These are phyloP conservation scores for Pseudotriccus pelzelni DNA, from an alignment of 2,797 vertebrate species.

Conservation along the genomic window DNA sequence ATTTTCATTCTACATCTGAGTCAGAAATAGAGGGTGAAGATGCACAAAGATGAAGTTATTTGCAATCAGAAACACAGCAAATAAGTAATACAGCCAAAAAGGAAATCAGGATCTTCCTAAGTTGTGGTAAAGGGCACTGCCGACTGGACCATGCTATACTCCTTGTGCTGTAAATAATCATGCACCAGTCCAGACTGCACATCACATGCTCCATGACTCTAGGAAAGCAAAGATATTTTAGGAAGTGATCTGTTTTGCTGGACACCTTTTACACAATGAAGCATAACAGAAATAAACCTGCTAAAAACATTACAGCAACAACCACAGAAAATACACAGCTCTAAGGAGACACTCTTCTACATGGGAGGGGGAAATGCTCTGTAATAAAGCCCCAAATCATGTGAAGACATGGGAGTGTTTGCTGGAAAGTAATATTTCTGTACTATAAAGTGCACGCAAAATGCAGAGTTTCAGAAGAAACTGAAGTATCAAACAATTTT, in stretches of 20 bases:
- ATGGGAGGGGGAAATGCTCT: neutral
- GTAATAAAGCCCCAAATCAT: neutral
- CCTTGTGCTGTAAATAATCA: neutral
- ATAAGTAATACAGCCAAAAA: neutral
- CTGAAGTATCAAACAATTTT: neutral
- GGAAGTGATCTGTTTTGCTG: neutral
- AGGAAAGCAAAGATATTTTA: neutral
- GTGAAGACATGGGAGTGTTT: neutral
- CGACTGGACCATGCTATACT: rapidly evolving
- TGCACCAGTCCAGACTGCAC: neutral
- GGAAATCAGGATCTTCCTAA: neutral
- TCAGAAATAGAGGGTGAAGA: neutral
- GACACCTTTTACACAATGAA: neutral
- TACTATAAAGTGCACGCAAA: neutral
- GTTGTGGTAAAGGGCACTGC: neutral
- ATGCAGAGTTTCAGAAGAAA: neutral
- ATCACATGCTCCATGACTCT: neutral
- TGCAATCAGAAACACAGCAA: neutral
- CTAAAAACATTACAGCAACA: slow-evolving; percentile 21
- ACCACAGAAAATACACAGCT: neutral
- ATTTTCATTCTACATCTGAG: neutral
- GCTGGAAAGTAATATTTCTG: neutral
- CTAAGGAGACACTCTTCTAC: neutral
- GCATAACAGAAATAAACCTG: slow-evolving; percentile 1
- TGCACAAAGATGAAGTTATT: neutral